A percentile compares a stretch with the other conserved stretches of the same genome.
Conservation (phyloP, 2,113 vertebrate species). For the Macquaria ambigua region DNA sequence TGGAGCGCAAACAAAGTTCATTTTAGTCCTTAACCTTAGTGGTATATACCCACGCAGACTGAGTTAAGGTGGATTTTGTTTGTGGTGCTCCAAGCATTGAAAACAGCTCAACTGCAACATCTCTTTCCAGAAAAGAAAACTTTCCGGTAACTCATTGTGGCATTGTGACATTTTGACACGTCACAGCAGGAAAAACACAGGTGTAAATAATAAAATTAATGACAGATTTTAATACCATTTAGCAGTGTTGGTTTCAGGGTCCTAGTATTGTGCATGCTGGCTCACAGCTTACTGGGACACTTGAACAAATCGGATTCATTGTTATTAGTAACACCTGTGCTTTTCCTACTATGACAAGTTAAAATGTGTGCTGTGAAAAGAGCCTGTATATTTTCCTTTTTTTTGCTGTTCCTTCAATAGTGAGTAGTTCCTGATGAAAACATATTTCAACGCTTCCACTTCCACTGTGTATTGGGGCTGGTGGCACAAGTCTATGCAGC, state of each 20-base stretch:
- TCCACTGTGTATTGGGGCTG: neutral
- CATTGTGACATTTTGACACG: too few relatives aligned
- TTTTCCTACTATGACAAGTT: neutral
- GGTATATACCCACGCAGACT: neutral
- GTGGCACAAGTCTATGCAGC: neutral
- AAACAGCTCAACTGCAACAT: too few relatives aligned
- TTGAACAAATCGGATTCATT: neutral
- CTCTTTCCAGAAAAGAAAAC: too few relatives aligned
- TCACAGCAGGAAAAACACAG: neutral
- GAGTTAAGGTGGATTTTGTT: neutral
- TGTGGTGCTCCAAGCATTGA: neutral
- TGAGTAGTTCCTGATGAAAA: neutral
- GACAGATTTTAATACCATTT: neutral
- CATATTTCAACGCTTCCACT: neutral
- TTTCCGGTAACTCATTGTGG: too few relatives aligned
- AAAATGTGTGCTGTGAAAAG: neutral
- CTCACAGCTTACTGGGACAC: neutral
- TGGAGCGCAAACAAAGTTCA: neutral
- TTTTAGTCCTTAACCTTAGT: neutral
- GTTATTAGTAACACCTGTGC: neutral
- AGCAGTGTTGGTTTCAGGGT: neutral
- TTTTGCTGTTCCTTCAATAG: neutral
- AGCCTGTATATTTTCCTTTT: neutral
- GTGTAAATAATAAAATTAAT: neutral
- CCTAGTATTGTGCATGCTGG: neutral